A percentile compares a stretch with the other conserved stretches of the same genome.
Evolutionary conservation across 1,140 invertebrate genomes (phyloP).

Genomic region (Drosophila gunungcola): DNA sequence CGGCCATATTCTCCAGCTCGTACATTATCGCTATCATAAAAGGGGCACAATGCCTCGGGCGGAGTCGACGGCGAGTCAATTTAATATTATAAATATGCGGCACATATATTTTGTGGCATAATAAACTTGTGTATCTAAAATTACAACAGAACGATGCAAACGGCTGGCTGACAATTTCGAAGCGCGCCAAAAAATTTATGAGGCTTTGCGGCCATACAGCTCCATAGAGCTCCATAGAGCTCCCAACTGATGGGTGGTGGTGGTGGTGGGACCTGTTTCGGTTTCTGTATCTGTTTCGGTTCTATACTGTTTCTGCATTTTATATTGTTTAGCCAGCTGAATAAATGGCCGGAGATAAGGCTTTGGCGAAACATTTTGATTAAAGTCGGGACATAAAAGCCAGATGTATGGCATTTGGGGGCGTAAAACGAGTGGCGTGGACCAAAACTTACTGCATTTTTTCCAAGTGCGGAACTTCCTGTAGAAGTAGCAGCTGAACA

Average conservation of each 20-base stretch:
- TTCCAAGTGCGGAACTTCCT: conserved; percentile 84
- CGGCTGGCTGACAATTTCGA: conserved; percentile 67
- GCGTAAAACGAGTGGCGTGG: neutral
- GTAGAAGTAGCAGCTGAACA: conserved; percentile 83
- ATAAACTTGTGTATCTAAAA: conserved; percentile 83
- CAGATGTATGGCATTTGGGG: conserved; percentile 16
- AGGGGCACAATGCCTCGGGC: conserved; percentile 20
- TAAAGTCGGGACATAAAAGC: conserved; percentile 43
- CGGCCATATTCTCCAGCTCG: conserved; percentile 17
- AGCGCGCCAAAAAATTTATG: conserved; percentile 79
- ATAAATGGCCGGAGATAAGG: conserved; percentile 72
- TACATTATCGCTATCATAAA: conserved; percentile 73
- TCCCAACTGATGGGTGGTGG: neutral
- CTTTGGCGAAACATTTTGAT: conserved; percentile 51
- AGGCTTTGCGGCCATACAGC: conserved; percentile 36
- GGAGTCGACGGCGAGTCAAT: conserved; percentile 59
- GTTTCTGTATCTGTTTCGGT: conserved; percentile 32
- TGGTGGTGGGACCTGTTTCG: conserved; percentile 28
- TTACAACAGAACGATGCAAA: conserved; percentile 63
- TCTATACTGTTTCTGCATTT: conserved; percentile 59
- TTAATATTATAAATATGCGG: conserved; percentile 81
- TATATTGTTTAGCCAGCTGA: conserved; percentile 68
- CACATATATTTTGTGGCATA: conserved; percentile 79
- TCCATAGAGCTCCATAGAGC: conserved; percentile 5
- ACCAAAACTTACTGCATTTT: conserved; percentile 82